Conservation (phyloP, 2,113 vertebrate genomes). For the Microtus ochrogaster region DNA sequence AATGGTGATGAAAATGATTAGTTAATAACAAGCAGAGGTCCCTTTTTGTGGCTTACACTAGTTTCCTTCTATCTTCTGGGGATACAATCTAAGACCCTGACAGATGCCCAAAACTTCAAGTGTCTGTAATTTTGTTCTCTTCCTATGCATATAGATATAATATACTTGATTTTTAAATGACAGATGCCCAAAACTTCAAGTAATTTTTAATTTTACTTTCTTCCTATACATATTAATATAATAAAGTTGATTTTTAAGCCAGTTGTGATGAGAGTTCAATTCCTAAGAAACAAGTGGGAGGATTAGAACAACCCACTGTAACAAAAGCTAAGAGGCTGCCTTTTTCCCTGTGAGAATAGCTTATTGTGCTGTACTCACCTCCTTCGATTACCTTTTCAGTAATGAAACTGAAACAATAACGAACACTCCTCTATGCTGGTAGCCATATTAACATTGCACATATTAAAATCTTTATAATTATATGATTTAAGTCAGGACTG, state of each 20-base stretch:
- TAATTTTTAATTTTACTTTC: no score
- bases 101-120: neutral
- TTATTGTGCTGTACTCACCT: neutral
- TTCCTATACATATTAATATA: no score
- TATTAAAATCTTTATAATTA: neutral
- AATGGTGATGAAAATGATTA: neutral
- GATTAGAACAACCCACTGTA: neutral
- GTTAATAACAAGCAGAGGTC: neutral
- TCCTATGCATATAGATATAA: neutral
- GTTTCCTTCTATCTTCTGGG: neutral
- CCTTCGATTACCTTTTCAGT: neutral
- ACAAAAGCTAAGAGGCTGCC: neutral
- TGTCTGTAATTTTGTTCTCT: neutral
- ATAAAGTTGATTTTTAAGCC: neutral
- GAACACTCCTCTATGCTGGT: neutral
- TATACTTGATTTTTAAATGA: no score
- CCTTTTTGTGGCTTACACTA: neutral
- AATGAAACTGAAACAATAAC: neutral
- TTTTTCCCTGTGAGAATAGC: neutral
- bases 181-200: no score
- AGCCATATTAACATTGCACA: neutral
- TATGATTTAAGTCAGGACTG: neutral
- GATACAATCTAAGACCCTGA: neutral
- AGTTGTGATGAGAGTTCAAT: neutral
- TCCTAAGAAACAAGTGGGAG: neutral